Evolutionary conservation across 2,113 vertebrate species (phyloP).

Genomic region (Drymodes brunneopygia): DNA sequence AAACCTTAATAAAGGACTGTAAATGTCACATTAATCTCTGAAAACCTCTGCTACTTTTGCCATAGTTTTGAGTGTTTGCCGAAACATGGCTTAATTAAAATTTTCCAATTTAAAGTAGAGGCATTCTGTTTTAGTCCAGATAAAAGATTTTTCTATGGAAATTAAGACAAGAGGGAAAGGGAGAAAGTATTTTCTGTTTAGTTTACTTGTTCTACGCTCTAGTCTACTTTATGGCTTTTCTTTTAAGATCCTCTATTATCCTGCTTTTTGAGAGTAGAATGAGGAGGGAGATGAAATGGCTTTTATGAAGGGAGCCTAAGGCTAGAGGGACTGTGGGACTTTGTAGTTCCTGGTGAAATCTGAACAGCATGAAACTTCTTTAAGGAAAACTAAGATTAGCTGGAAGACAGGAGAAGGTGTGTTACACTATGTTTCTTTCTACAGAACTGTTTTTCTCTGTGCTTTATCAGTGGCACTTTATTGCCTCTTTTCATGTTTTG

Average conservation of each 20-base stretch:
- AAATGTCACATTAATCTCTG: neutral
- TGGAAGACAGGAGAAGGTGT: neutral
- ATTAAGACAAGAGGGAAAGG: neutral
- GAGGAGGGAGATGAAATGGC: neutral
- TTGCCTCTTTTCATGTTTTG: neutral
- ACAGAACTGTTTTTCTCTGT: neutral
- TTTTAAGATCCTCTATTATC: neutral
- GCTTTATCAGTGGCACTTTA: neutral
- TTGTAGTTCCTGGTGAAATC: neutral
- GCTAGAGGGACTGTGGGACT: neutral
- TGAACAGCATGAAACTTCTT: neutral
- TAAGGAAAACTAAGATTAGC: neutral
- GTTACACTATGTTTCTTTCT: neutral
- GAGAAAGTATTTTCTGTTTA: neutral
- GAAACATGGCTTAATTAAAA: constrained; percentile 7
- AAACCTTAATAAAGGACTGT: neutral
- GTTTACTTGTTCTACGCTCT: neutral
- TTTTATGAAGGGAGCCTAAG: neutral
- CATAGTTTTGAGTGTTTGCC: neutral
- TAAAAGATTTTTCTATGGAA: neutral
- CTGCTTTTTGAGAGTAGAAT: neutral
- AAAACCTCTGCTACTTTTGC: neutral
- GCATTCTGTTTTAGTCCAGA: neutral
- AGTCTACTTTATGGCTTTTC: neutral
- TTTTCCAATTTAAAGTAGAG: neutral